Evolutionary conservation across 1,140 invertebrate species (phyloP).

Genomic region (Scaptomyza hsui): DNA sequence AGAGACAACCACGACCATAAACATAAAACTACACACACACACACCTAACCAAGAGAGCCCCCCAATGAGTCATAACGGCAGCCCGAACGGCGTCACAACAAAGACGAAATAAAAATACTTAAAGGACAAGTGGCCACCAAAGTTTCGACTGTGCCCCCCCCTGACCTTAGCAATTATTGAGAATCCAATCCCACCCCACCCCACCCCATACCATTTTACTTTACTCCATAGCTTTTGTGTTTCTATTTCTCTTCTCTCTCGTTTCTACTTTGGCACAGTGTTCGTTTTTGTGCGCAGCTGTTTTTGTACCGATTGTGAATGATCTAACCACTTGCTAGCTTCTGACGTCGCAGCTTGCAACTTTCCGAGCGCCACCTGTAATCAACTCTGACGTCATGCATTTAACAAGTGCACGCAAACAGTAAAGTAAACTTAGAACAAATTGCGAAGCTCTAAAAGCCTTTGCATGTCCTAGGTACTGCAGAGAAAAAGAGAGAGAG

Average conservation of each 20-base stretch:
- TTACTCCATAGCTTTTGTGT: slow-evolving; percentile 11
- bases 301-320: slow-evolving; percentile 58
- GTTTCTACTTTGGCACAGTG: background rate
- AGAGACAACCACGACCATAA: slow-evolving; percentile 17
- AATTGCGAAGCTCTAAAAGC: slow-evolving; percentile 46
- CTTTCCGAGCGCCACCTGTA: slow-evolving; percentile 64
- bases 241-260: background rate
- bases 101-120: slow-evolving; percentile 72
- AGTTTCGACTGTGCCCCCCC: slow-evolving; percentile 19
- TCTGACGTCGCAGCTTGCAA: slow-evolving; percentile 68
- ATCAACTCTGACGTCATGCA: slow-evolving; percentile 70
- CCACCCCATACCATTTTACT: background rate
- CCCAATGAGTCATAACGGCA: slow-evolving; percentile 63
- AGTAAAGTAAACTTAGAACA: slow-evolving; percentile 28
- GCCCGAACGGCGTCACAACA: slow-evolving; percentile 68
- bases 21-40: slow-evolving; percentile 6
- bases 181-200: background rate
- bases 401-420: slow-evolving; percentile 36
- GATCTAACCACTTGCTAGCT: slow-evolving; percentile 72
- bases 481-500: background rate
- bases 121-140: slow-evolving; percentile 45
- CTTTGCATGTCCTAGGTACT: slow-evolving; percentile 54
- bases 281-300: slow-evolving; percentile 40
- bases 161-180: slow-evolving; percentile 43
- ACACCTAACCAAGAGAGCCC: slow-evolving; percentile 13